Percentiles rank a stretch among this genome's conserved stretches.
phyloP scores from a whole-genome alignment of 2,888 invertebrate genomes.

The Oeneis ivallda region DNA sequence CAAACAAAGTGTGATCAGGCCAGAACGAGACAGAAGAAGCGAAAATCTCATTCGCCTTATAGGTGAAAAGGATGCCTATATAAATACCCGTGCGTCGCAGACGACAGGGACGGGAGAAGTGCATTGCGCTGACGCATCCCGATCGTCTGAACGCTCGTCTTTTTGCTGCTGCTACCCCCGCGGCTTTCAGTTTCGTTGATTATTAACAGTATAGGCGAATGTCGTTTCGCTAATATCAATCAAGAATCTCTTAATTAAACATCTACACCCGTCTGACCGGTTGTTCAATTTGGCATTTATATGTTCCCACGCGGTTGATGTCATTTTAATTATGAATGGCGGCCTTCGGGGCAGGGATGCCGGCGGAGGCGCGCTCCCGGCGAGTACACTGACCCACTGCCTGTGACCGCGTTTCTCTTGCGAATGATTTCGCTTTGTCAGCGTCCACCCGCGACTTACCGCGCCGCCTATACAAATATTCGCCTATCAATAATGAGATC shows the following conservation, averaged over 20 bases:
- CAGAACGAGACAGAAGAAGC: slow-evolving; percentile 43
- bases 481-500: background rate
- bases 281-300: slow-evolving; percentile 68
- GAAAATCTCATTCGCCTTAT: slow-evolving; percentile 36
- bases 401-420: slow-evolving; percentile 56
- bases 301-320: slow-evolving; percentile 79
- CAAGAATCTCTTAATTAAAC: slow-evolving; percentile 64
- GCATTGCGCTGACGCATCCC: slow-evolving; percentile 77
- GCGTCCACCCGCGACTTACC: slow-evolving; percentile 48
- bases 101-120: slow-evolving; percentile 54
- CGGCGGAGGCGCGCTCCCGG: slow-evolving; percentile 47
- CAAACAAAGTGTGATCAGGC: slow-evolving; percentile 54
- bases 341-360: slow-evolving; percentile 58
- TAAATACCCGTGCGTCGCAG: slow-evolving; percentile 58
- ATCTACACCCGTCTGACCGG: slow-evolving; percentile 63
- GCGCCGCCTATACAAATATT: slow-evolving; percentile 40
- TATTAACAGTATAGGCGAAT: slow-evolving; percentile 56
- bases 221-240: slow-evolving; percentile 68
- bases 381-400: slow-evolving; percentile 71
- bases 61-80: slow-evolving; percentile 51
- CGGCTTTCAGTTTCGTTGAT: slow-evolving; percentile 69
- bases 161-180: slow-evolving; percentile 62
- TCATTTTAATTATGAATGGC: slow-evolving; percentile 75
- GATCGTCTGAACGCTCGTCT: slow-evolving; percentile 64
- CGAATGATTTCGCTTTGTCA: slow-evolving; percentile 68